Base-by-base conservation (phyloP, 2,797 vertebrate species). In the Crax fasciolata region DNA sequence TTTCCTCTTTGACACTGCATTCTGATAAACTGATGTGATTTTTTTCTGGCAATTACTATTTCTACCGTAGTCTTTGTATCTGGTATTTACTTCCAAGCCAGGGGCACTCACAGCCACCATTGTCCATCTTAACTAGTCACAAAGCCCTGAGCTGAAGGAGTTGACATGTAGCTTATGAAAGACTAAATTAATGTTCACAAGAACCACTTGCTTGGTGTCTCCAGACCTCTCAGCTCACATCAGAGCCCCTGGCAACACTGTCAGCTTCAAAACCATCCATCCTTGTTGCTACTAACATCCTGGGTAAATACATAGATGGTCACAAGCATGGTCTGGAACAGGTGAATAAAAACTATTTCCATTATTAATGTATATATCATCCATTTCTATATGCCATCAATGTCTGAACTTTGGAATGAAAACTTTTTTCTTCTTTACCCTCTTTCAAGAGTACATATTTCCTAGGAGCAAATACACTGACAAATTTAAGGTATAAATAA, bases 401-500 rank as follows among this genome's bases (percentile, higher is more conserved):
- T 55, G 14, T 35, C 16, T 35, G 48, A 73, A 21, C 39, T 43
- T 15, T 21, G 13, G 61, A 30, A 43, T 5, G 30, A 43, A 76
- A 89, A 58, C 24, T 30, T 79, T 35, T 59, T 39, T n/a, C 23
- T 38, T 9, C 10, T 58, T 80, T 66, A 59, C 49, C 67, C 44
- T 41, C 30, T 76, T 79, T n/a, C 46, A 66, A 44, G 20, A 86
- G 14, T 32, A 30, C 10, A 18, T 11, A 30, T 79, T 86, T 79
- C 58, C 43, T 66, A 20, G 67, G 48, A 93, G 44, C 17, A 30
- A 13, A 70, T 84, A 89, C 39, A 76, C 18, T 57, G 84, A 79
- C 55, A 95, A 67, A 83, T 67, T 71, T 79, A 87, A 71, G 57
- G 78, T 67, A 84, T 82, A 73, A 94, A 76, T 75, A 70, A 72